Evolutionary conservation across 1,140 invertebrate species (phyloP).

Genomic region (Philopotamus ludificatus): DNA sequence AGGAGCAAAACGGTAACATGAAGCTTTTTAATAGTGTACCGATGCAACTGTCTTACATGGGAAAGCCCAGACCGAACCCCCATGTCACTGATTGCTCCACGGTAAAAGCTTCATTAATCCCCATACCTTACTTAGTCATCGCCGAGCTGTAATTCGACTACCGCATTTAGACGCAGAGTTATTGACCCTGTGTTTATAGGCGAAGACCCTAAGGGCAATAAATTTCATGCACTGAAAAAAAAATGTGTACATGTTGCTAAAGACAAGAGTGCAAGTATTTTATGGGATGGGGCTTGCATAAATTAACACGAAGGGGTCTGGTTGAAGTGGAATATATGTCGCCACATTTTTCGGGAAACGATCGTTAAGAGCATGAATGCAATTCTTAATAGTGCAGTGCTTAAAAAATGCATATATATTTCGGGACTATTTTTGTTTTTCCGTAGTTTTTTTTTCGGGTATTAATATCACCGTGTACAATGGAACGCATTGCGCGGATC

Average conservation of each 20-base stretch:
- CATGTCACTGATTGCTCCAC: too few relatives aligned
- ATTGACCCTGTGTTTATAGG: conserved; percentile 14
- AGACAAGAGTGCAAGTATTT: too few relatives aligned
- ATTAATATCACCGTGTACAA: too few relatives aligned
- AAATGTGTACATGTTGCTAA: too few relatives aligned
- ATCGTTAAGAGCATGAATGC: not conserved
- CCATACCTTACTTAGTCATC: conserved; percentile 7
- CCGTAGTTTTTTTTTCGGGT: too few relatives aligned
- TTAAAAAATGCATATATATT: not conserved
- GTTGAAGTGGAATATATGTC: too few relatives aligned
- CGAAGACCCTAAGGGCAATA: conserved; percentile 24
- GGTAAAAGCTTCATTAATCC: conserved; percentile 14
- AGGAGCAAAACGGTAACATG: too few relatives aligned
- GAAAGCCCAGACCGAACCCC: too few relatives aligned
- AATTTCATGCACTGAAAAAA: conserved; percentile 23
- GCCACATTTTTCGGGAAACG: conserved; percentile 13
- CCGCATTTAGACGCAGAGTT: conserved; percentile 3
- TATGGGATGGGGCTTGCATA: conserved; percentile 27
- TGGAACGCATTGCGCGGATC: conserved; percentile 19
- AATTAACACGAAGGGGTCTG: conserved; percentile 34
- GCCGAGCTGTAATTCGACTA: not conserved
- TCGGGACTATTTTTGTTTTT: too few relatives aligned
- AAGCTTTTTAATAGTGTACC: too few relatives aligned
- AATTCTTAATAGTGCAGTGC: not conserved
- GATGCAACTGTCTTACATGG: too few relatives aligned